Evolutionary conservation across 2,113 vertebrate genomes (phyloP).

Genomic region (Calonectris borealis): DNA sequence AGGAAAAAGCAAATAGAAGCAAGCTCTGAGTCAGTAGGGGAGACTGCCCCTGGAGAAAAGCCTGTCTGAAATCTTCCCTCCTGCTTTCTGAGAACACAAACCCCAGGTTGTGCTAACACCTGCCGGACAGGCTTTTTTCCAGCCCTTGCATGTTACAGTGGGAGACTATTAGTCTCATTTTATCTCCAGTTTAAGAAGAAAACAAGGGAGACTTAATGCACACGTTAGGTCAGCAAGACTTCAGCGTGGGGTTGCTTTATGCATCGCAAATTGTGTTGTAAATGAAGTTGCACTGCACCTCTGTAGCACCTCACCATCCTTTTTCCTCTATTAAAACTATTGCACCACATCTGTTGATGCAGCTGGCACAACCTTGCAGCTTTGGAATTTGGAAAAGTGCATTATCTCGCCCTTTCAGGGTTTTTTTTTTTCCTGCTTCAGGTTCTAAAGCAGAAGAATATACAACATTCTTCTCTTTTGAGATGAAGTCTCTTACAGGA

Average conservation of each 20-base stretch:
- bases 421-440: background rate
- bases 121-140: background rate
- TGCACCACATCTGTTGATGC: background rate
- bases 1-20: background rate
- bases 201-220: background rate
- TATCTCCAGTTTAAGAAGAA: background rate
- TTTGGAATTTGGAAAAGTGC: background rate
- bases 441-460: background rate
- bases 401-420: fast-evolving
- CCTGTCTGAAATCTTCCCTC: background rate
- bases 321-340: background rate
- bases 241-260: background rate
- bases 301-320: background rate
- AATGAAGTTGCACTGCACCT: background rate
- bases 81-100: background rate
- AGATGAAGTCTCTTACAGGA: background rate
- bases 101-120: background rate
- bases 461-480: background rate
- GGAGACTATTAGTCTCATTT: background rate
- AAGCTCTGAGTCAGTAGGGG: background rate
- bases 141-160: background rate
- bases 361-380: background rate
- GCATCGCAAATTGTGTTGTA: fast-evolving
- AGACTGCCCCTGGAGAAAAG: background rate
- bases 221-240: background rate